Percentiles rank a stretch among this genome's conserved stretches.
Evolutionary conservation across 2,797 vertebrate genomes (phyloP).

Genomic region (Amazonetta brasiliensis): DNA sequence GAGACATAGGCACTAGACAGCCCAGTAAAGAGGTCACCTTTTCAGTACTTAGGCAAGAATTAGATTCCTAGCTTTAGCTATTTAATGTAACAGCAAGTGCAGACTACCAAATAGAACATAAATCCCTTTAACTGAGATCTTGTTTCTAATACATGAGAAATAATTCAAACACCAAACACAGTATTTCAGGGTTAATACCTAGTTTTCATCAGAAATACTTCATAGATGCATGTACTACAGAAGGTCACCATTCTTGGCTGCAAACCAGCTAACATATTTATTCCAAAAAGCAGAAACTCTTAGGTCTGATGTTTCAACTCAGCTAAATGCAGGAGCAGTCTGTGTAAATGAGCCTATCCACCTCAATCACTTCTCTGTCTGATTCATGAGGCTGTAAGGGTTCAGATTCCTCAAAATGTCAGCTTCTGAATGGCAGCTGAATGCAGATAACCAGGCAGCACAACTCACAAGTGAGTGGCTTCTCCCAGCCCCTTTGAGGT

Average conservation of each 20-base stretch:
- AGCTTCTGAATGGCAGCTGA: not conserved
- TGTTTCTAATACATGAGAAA: not conserved
- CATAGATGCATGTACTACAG: not conserved
- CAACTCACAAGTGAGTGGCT: not conserved
- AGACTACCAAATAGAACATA: slow-evolving; percentile 26
- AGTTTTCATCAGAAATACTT: not conserved
- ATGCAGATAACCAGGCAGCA: not conserved
- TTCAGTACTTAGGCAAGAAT: not conserved
- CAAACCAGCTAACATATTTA: not conserved
- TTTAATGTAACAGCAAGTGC: not conserved
- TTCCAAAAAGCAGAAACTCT: not conserved
- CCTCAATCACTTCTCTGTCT: not conserved
- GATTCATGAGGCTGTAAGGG: slow-evolving; percentile 2
- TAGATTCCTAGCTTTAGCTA: not conserved
- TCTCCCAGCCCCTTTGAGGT: not conserved
- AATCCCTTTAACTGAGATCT: not conserved
- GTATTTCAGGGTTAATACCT: not conserved
- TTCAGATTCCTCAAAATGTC: not conserved
- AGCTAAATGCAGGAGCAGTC: not conserved
- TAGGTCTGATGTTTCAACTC: not conserved
- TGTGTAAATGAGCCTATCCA: not conserved
- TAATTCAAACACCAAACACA: not conserved
- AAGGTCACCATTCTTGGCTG: slow-evolving; percentile 20
- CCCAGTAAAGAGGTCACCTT: not conserved
- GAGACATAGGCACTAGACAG: not conserved